A percentile compares a stretch with the other conserved stretches of the same genome.
These are phyloP conservation scores for Hemaris fuciformis DNA, from an alignment of 2,888 invertebrate genomes.

Conservation along the genomic window DNA sequence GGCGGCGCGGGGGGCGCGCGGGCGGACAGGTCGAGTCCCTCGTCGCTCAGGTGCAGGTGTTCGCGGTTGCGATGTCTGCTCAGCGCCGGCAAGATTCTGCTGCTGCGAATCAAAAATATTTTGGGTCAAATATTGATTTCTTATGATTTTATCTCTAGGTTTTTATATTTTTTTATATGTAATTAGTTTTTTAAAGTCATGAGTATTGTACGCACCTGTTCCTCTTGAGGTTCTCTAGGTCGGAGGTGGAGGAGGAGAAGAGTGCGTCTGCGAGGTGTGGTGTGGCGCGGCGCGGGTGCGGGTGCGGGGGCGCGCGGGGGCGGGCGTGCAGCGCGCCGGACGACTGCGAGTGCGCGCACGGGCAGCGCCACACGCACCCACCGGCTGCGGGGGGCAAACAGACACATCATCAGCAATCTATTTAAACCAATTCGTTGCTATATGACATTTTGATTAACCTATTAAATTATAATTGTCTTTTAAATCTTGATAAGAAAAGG, in stretches of 20 bases:
- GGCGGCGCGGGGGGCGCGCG: conserved; percentile 14
- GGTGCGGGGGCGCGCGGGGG: conserved; percentile 29
- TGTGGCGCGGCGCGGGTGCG: conserved; percentile 20
- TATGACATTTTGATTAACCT: too few relatives aligned
- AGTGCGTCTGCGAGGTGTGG: conserved; percentile 48
- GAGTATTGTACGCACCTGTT: conserved; percentile 38
- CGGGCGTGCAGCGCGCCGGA: conserved; percentile 33
- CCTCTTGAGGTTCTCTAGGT: conserved; percentile 59
- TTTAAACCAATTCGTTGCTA: neutral
- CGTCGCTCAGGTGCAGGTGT: conserved; percentile 72
- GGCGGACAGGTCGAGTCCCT: conserved; percentile 46
- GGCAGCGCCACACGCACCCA: conserved; percentile 32
- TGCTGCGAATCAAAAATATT: conserved; percentile 12
- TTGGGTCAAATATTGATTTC: too few relatives aligned
- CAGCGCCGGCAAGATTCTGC: conserved; percentile 61
- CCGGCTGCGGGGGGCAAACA: conserved; percentile 17
- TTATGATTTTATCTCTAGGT: too few relatives aligned
- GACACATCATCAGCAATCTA: neutral
- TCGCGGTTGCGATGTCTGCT: conserved; percentile 64
- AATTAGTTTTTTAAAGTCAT: too few relatives aligned
- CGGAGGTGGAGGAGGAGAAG: conserved; percentile 60
- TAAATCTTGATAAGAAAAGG: too few relatives aligned
- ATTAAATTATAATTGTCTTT: too few relatives aligned
- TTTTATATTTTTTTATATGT: too few relatives aligned
- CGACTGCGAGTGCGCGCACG: conserved; percentile 20